Conservation (phyloP, 2,888 invertebrate species). For the Lasioglossum vierecki region DNA sequence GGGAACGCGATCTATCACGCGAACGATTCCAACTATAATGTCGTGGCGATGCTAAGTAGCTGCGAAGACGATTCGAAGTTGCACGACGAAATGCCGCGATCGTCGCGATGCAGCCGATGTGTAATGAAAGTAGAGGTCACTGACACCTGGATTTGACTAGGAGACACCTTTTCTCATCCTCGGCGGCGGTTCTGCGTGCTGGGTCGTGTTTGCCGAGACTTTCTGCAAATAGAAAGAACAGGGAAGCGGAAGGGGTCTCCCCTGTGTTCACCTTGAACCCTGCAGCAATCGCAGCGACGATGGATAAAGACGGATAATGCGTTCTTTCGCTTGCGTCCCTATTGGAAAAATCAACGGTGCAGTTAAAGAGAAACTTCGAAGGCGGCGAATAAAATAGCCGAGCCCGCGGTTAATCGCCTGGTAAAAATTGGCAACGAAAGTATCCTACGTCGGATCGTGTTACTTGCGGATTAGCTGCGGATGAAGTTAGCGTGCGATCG, state of each 20-base stretch:
- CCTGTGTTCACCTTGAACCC: constrained; percentile 32
- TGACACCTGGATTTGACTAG: constrained; percentile 20
- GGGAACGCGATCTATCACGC: not conserved
- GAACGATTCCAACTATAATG: not conserved
- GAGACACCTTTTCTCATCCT: constrained; percentile 18
- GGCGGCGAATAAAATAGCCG: not conserved
- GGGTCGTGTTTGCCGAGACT: constrained; percentile 46
- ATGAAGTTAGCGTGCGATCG: not conserved
- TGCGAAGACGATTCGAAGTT: not conserved
- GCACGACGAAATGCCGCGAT: not conserved
- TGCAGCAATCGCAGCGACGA: not conserved
- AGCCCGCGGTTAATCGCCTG: not conserved
- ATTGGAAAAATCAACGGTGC: not conserved
- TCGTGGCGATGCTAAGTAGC: not conserved
- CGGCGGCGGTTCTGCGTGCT: constrained; percentile 8
- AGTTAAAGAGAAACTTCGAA: not conserved
- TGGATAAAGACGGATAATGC: not conserved
- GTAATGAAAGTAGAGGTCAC: constrained; percentile 37
- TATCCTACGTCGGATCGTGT: not conserved
- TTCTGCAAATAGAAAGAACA: constrained; percentile 58
- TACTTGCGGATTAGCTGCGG: not conserved
- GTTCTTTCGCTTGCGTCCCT: not conserved
- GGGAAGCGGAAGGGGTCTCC: not conserved
- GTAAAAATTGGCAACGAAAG: not conserved
- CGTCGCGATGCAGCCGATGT: not conserved